A percentile compares a stretch with the other conserved stretches of the same genome.
Conservation (phyloP, 2,888 invertebrate species). For the Drosophila borealis region DNA sequence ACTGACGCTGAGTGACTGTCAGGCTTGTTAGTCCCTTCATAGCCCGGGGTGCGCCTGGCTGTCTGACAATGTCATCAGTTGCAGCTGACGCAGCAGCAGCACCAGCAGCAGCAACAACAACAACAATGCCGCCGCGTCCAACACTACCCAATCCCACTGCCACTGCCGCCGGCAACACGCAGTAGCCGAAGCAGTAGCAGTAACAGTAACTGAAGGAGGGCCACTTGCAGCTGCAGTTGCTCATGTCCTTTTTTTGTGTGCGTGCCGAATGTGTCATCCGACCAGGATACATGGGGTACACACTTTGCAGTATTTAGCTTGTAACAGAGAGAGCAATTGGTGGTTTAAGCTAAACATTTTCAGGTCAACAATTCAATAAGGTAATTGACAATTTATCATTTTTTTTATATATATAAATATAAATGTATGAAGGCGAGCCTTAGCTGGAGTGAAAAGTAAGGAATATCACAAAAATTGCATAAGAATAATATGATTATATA, state of each 20-base stretch:
- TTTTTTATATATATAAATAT: too few relatives aligned
- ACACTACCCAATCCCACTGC: slow-evolving; percentile 4
- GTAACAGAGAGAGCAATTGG: not conserved
- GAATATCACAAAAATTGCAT: too few relatives aligned
- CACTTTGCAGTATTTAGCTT: not conserved
- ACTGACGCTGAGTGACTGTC: slow-evolving; percentile 80
- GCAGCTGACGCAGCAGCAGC: slow-evolving; percentile 77
- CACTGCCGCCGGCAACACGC: not conserved
- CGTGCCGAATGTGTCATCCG: not conserved
- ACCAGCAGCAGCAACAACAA: slow-evolving; percentile 8
- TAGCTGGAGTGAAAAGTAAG: too few relatives aligned
- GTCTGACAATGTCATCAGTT: slow-evolving; percentile 80
- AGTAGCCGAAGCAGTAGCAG: slow-evolving; percentile 19
- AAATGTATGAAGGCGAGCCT: too few relatives aligned
- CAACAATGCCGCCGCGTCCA: slow-evolving; percentile 3
- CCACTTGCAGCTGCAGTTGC: slow-evolving; percentile 44
- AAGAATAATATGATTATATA: too few relatives aligned
- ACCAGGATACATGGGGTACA: not conserved
- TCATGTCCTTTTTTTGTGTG: slow-evolving; percentile 20
- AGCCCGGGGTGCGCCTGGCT: slow-evolving; percentile 63
- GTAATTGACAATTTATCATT: too few relatives aligned
- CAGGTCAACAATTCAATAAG: too few relatives aligned
- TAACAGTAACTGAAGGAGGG: slow-evolving; percentile 21
- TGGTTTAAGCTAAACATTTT: too few relatives aligned
- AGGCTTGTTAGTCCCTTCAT: slow-evolving; percentile 70